phyloP scores from a whole-genome alignment of 2,113 vertebrate species.

The Andinoacara biseriatus region DNA sequence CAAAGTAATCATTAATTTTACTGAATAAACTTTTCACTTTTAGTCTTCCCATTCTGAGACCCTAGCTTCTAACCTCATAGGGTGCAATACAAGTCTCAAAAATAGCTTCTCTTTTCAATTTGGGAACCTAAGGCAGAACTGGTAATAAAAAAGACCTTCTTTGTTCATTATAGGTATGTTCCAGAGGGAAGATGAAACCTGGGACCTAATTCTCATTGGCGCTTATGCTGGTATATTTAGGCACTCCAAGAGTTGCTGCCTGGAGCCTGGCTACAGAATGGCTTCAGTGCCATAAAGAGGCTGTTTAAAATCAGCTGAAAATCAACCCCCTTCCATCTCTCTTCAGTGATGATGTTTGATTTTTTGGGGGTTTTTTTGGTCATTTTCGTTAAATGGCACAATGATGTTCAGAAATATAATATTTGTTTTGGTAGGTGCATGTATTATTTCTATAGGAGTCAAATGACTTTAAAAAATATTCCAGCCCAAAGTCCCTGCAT shows the following conservation, averaged over 20 bases:
- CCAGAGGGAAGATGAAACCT: conserved; percentile 50
- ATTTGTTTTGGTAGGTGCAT: not conserved
- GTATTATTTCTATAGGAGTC: not conserved
- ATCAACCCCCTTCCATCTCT: conserved; percentile 42
- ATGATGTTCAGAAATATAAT: conserved; percentile 32
- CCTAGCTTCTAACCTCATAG: conserved; percentile 16
- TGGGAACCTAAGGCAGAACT: conserved; percentile 16
- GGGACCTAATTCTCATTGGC: conserved; percentile 44
- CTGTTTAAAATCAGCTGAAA: conserved; percentile 70
- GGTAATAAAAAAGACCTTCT: conserved; percentile 52
- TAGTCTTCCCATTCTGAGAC: conserved; percentile 6
- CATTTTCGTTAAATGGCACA: conserved; percentile 63
- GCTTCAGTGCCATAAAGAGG: conserved; percentile 60
- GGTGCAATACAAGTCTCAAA: conserved; percentile 38
- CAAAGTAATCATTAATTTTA: not conserved
- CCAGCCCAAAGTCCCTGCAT: not conserved
- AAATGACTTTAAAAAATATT: conserved; percentile 1
- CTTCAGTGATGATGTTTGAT: conserved; percentile 63
- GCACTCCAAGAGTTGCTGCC: conserved; percentile 45
- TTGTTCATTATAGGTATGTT: conserved; percentile 51
- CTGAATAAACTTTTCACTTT: not conserved
- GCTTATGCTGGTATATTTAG: conserved; percentile 47
- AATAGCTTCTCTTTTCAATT: conserved; percentile 56
- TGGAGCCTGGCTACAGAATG: conserved; percentile 58
- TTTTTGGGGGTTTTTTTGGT: conserved; percentile 51